Conservation (phyloP, 2,888 invertebrate species). For the Rhopalosiphum nymphaeae region DNA sequence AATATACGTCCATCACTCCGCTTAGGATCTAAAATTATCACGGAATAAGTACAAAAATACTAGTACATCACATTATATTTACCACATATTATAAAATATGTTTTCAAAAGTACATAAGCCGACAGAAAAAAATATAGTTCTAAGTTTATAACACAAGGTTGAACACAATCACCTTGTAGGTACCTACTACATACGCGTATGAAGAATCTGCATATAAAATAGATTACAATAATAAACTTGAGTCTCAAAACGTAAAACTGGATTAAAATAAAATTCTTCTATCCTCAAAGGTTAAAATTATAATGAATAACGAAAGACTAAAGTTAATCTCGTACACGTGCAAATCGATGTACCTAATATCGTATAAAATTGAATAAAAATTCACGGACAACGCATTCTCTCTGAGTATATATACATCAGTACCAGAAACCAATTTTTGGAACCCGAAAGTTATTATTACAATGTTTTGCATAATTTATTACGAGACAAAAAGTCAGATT, state of each 20-base stretch:
- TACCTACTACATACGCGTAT: neutral
- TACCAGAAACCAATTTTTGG: neutral
- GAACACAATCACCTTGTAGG: neutral
- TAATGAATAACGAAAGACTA: neutral
- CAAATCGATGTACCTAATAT: neutral
- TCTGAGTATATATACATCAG: neutral
- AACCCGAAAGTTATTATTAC: neutral
- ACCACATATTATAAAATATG: neutral
- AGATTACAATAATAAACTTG: neutral
- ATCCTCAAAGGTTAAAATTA: neutral
- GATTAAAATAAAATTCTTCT: neutral
- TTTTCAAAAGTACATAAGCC: neutral
- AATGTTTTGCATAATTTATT: neutral
- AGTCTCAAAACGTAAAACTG: neutral
- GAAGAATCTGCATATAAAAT: neutral
- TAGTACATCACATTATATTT: neutral
- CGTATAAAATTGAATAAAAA: neutral
- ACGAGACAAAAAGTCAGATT: neutral
- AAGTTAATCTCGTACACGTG: neutral
- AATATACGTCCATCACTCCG: too few species aligned
- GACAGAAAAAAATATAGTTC: neutral
- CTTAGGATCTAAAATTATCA: neutral
- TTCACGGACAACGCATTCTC: neutral
- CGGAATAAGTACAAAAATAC: neutral
- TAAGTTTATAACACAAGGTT: neutral